phyloP scores from a whole-genome alignment of 1,140 invertebrate genomes.

The Heterodera schachtii region DNA sequence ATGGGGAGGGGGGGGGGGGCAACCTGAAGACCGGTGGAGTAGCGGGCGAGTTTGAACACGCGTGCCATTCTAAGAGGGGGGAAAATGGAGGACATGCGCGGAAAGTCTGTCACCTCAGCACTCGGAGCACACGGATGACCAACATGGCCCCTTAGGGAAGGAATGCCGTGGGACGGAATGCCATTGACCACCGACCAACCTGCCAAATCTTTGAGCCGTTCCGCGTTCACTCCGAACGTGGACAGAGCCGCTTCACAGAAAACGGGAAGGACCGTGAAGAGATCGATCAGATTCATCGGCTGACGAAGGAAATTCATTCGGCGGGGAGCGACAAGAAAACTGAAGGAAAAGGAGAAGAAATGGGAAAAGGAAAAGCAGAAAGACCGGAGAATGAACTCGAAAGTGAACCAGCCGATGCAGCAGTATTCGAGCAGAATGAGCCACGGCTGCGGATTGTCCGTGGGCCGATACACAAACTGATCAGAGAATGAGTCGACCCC shows the following conservation, averaged over 20 bases:
- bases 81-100: neutral
- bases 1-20: no score
- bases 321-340: constrained; percentile 64
- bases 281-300: constrained; percentile 69
- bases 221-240: constrained; percentile 55
- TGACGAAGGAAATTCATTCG: constrained; percentile 68
- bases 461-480: constrained; percentile 57
- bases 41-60: constrained; percentile 95
- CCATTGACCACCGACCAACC: constrained; percentile 35
- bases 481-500: neutral
- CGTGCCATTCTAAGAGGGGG: constrained; percentile 75
- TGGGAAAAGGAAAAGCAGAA: neutral
- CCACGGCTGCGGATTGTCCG: constrained; percentile 52
- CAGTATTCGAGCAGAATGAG: constrained; percentile 61
- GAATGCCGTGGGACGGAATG: neutral
- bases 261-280: constrained; percentile 69
- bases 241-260: constrained; percentile 65
- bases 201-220: constrained; percentile 57
- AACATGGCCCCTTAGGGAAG: constrained; percentile 61
- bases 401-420: constrained; percentile 69
- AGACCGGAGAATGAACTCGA: constrained; percentile 30
- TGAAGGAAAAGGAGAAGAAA: constrained; percentile 31
- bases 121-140: constrained; percentile 79
- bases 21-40: constrained; percentile 95
- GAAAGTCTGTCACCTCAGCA: constrained; percentile 76